These are phyloP conservation scores for Halcyon senegalensis DNA, from an alignment of 2,113 vertebrate species.

Conservation along the genomic window DNA sequence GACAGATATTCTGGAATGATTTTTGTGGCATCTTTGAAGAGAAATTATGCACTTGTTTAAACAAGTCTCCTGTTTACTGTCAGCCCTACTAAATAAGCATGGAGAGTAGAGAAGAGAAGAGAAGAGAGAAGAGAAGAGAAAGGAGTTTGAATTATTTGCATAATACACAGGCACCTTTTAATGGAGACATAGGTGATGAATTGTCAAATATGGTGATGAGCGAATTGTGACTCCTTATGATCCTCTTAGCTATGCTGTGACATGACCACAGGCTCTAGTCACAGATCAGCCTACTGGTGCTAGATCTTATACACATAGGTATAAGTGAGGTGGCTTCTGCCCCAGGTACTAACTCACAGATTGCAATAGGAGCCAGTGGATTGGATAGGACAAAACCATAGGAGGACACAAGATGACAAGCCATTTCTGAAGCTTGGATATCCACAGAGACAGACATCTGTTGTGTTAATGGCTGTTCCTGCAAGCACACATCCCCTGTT, in stretches of 20 bases:
- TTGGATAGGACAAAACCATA: background rate
- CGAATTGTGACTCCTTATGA: background rate
- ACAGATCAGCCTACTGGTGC: background rate
- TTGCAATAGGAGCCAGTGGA: rapidly evolving
- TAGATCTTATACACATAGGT: background rate
- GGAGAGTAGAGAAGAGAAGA: background rate
- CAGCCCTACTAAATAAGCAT: background rate
- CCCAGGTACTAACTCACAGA: background rate
- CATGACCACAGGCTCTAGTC: background rate
- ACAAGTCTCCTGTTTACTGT: background rate
- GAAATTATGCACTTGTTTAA: background rate
- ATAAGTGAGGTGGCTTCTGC: background rate
- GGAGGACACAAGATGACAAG: background rate
- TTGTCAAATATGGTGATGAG: background rate
- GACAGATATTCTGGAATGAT: background rate
- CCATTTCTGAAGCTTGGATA: background rate
- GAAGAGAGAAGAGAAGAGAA: background rate
- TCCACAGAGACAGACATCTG: background rate
- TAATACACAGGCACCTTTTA: background rate
- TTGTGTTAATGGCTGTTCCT: background rate
- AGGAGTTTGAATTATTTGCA: background rate
- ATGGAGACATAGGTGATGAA: background rate
- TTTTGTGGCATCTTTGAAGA: background rate
- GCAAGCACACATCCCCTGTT: background rate
- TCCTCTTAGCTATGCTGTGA: background rate